These are phyloP conservation scores for Anolis carolinensis DNA, from an alignment of 2,113 vertebrate genomes.

Conservation along the genomic window DNA sequence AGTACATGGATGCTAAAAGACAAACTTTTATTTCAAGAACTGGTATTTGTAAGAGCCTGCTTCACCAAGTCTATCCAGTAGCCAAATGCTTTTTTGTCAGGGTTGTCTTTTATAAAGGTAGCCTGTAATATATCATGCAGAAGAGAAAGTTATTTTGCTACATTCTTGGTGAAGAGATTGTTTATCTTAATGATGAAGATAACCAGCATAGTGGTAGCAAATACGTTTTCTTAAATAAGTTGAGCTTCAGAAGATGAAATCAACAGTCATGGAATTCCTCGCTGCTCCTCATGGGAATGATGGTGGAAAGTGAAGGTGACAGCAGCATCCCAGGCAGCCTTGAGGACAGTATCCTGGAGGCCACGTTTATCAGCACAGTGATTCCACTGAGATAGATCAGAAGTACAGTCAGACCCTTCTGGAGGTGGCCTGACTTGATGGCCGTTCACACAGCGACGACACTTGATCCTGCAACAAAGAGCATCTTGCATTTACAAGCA, in stretches of 20 bases:
- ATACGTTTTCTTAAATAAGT: constrained; percentile 6
- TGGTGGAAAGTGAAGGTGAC: constrained; percentile 94
- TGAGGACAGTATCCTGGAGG: constrained; percentile 86
- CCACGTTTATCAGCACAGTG: constrained; percentile 88
- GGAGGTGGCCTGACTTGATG: constrained; percentile 85
- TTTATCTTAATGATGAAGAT: background rate
- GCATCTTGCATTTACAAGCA: background rate
- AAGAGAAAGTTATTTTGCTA: background rate
- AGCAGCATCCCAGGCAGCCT: constrained; percentile 88
- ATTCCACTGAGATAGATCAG: constrained; percentile 93
- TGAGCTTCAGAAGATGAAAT: background rate
- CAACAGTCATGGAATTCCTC: constrained; percentile 74
- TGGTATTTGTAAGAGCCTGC: background rate
- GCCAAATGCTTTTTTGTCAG: background rate
- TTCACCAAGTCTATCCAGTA: background rate
- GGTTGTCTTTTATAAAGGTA: background rate
- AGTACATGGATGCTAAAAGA: background rate
- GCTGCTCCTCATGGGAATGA: constrained; percentile 90
- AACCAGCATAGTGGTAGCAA: background rate
- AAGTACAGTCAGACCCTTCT: constrained; percentile 87
- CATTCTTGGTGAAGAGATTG: background rate
- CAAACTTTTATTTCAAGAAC: background rate
- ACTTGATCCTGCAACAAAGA: constrained; percentile 82
- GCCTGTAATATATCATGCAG: background rate
- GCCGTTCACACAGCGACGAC: constrained; percentile 89